Evolutionary conservation across 2,797 vertebrate species (phyloP).

Genomic region (Petrocephalus schoutedeni): DNA sequence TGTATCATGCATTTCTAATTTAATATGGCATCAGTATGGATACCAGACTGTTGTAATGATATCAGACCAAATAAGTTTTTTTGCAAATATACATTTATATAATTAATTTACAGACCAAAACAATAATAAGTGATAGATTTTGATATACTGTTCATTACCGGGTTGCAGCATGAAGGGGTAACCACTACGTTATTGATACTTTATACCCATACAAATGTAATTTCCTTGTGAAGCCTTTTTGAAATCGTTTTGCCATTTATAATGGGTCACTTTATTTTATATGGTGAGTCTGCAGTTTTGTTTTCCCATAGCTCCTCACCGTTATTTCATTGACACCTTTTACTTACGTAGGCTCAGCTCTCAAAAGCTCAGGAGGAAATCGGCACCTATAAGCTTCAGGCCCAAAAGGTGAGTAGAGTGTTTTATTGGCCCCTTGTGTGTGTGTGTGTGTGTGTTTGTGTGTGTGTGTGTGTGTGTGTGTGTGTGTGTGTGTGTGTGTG

Average conservation of each 20-base stretch:
- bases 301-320: neutral
- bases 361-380: constrained; percentile 79
- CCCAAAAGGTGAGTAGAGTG: constrained; percentile 71
- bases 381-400: constrained; percentile 74
- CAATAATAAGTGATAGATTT: neutral
- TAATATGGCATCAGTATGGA: neutral
- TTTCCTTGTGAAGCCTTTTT: neutral
- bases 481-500: neutral
- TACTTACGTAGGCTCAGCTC: constrained; percentile 70
- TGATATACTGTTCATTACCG: neutral
- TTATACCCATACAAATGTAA: neutral
- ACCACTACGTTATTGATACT: neutral
- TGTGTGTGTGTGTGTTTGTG: neutral
- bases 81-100: neutral
- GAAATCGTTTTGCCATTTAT: neutral
- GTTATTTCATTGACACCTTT: constrained; percentile 5
- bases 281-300: neutral
- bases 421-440: neutral
- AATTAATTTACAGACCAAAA: neutral
- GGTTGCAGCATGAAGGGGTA: neutral
- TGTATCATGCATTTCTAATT: neutral
- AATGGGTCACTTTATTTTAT: neutral
- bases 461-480: neutral
- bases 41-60: neutral
- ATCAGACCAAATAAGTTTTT: neutral